Conservation (phyloP, 2,797 vertebrate species). For the Neoniphon sammara region DNA sequence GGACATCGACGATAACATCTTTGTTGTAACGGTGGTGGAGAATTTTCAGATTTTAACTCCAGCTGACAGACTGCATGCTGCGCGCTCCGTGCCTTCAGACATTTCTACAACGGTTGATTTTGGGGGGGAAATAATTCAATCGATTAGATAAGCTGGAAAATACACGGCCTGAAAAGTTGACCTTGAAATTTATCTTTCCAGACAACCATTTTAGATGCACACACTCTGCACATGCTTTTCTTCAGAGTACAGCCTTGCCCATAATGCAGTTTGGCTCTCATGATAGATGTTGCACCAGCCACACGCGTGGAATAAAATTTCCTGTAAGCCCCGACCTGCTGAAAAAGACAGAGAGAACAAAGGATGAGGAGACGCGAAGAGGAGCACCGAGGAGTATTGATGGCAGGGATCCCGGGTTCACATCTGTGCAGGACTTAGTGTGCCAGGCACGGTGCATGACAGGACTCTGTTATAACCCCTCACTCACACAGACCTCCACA, state of each 20-base stretch:
- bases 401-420: conserved; percentile 42
- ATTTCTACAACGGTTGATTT: too few species aligned
- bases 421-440: conserved; percentile 51
- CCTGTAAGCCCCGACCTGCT: conserved; percentile 10
- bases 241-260: neutral
- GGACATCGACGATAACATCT: too few species aligned
- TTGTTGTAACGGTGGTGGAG: too few species aligned
- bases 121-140: too few species aligned
- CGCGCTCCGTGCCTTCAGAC: too few species aligned
- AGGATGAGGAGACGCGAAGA: conserved; percentile 7
- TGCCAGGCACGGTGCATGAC: conserved; percentile 49
- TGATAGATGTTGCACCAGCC: conserved; percentile 15
- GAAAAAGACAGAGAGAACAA: conserved; percentile 14
- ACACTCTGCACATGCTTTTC: conserved; percentile 5
- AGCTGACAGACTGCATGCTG: too few species aligned
- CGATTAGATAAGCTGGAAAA: too few species aligned
- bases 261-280: neutral
- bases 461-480: conserved; percentile 34
- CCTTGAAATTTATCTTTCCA: too few species aligned
- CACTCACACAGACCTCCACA: conserved; percentile 24
- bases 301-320: conserved; percentile 23
- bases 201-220: neutral
- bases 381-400: conserved; percentile 4
- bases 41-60: too few species aligned
- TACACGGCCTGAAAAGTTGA: too few species aligned